phyloP scores from a whole-genome alignment of 2,797 vertebrate genomes.

The Chromobotia macracanthus region DNA sequence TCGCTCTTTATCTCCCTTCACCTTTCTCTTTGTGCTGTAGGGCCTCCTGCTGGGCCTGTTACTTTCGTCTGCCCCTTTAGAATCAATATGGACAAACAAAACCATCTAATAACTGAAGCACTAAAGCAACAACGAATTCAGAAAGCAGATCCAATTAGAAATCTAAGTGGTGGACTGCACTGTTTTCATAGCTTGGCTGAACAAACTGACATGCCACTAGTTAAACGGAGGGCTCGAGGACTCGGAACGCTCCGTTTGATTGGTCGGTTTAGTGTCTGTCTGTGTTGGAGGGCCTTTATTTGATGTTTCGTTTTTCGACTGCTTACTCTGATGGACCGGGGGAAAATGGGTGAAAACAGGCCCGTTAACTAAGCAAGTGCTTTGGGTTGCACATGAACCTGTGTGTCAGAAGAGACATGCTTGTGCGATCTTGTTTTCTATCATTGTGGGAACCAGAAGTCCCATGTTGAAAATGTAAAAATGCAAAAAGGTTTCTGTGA shows the following conservation, averaged over 20 bases:
- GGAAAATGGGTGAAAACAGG: neutral
- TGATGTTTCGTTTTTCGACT: neutral
- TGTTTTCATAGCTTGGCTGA: slow-evolving; percentile 48
- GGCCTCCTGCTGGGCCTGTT: slow-evolving; percentile 37
- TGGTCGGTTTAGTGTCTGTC: no score
- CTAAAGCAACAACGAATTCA: slow-evolving; percentile 67
- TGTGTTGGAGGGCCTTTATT: no score
- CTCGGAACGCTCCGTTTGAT: neutral
- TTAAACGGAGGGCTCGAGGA: no score
- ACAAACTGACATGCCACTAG: no score
- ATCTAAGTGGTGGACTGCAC: slow-evolving; percentile 63
- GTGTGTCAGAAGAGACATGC: neutral
- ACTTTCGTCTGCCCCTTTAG: slow-evolving; percentile 60
- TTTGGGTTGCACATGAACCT: neutral
- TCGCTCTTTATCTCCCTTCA: slow-evolving; percentile 39
- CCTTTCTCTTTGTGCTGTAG: neutral
- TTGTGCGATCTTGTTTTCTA: no score
- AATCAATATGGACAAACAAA: slow-evolving; percentile 64
- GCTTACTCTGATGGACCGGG: slow-evolving; percentile 30
- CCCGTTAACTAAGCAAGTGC: neutral
- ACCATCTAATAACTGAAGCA: slow-evolving; percentile 58
- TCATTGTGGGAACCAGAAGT: no score
- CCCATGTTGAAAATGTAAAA: no score
- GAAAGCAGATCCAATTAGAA: slow-evolving; percentile 71
- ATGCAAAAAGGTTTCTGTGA: no score